A percentile compares a stretch with the other conserved stretches of the same genome.
phyloP scores from a whole-genome alignment of 2,888 invertebrate species.

The Altica lythri region DNA sequence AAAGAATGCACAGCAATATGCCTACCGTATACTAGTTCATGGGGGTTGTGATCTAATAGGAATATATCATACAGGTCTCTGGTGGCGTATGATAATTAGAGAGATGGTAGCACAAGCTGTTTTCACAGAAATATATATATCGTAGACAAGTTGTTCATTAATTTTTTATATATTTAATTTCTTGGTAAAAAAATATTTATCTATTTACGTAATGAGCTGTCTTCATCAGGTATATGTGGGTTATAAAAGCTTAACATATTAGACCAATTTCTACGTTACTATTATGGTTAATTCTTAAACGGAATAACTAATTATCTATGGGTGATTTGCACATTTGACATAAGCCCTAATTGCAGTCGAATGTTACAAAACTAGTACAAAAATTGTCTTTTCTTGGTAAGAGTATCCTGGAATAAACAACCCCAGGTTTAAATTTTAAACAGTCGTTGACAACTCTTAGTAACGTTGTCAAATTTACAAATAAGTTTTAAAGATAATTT shows the following conservation, averaged over 20 bases:
- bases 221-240: constrained; percentile 9
- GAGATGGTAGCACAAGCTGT: constrained; percentile 20
- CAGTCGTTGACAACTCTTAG: too few relatives aligned
- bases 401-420: too few relatives aligned
- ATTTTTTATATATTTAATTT: constrained; percentile 1
- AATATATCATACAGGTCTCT: constrained; percentile 22
- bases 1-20: constrained; percentile 14
- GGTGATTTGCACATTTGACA: too few relatives aligned
- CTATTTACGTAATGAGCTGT: background rate
- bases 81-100: constrained; percentile 22
- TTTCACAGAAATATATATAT: constrained; percentile 9
- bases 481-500: too few relatives aligned
- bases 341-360: too few relatives aligned
- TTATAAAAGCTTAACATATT: constrained; percentile 9
- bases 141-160: constrained; percentile 12
- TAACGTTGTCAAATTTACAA: too few relatives aligned
- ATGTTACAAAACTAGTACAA: too few relatives aligned
- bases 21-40: constrained; percentile 17
- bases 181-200: background rate
- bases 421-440: too few relatives aligned
- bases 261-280: too few relatives aligned
- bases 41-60: constrained; percentile 24
- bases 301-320: too few relatives aligned
- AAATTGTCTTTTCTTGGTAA: too few relatives aligned
- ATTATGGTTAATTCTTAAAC: too few relatives aligned